Percentiles rank a stretch among this genome's conserved stretches.
Evolutionary conservation across 37 sponge, comb jelly and placozoan genomes (phyloP).

Genomic region (Beroe ovata): DNA sequence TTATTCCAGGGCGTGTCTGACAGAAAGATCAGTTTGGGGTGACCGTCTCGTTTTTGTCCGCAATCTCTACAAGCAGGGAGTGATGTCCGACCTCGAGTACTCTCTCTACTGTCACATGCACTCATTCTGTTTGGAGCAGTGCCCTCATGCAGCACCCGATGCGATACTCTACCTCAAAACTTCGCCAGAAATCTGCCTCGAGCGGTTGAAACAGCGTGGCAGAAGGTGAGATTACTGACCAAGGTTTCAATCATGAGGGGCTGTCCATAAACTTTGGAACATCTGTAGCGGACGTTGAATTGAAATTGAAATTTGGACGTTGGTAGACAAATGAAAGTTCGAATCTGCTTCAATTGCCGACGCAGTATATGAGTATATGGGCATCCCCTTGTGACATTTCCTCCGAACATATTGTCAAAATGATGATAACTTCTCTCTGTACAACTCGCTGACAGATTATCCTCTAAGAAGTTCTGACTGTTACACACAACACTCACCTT

Average conservation of each 20-base stretch:
- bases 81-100: conserved; percentile 56
- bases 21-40: conserved; percentile 45
- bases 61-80: conserved; percentile 57
- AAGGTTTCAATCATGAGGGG: too few species aligned
- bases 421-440: conserved; percentile 35
- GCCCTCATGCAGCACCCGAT: conserved; percentile 21
- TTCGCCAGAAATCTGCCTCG: conserved; percentile 50
- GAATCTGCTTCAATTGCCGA: too few species aligned
- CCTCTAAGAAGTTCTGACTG: conserved; percentile 59
- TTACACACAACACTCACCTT: not conserved
- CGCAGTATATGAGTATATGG: too few species aligned
- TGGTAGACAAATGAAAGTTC: too few species aligned
- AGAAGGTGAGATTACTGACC: conserved; percentile 35
- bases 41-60: conserved; percentile 56
- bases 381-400: too few species aligned
- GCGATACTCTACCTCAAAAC: conserved; percentile 58
- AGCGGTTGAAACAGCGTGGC: conserved; percentile 41
- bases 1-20: conserved; percentile 18
- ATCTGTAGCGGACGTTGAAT: too few species aligned
- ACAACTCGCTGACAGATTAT: conserved; percentile 34
- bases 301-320: too few species aligned
- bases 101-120: conserved; percentile 43
- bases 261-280: too few species aligned
- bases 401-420: too few species aligned
- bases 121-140: conserved; percentile 52